Base-by-base conservation (phyloP, 2,797 vertebrate species). In the Smutsia temminckii region DNA sequence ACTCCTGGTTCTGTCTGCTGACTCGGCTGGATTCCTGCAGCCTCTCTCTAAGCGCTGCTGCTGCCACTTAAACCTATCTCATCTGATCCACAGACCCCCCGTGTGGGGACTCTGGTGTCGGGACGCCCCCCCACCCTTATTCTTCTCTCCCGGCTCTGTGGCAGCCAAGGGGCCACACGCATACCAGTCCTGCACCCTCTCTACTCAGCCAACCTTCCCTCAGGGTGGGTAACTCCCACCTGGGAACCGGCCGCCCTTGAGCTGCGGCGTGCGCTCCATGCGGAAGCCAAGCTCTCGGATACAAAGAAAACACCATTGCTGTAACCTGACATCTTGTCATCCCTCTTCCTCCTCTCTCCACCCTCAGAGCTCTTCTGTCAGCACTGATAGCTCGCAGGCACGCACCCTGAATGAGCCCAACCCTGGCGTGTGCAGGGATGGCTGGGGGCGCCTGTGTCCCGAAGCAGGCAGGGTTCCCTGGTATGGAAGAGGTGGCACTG, bases 41-140 rank as follows among this genome's bases (percentile, higher is more conserved):
- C 18, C 57, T 46, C 74, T 34, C 83, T 53, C 46, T 63, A 3
- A 53, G 17, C 16, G 32, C 46, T 51, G 21, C 11, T 23, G 27
- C 29, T 80, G 8, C 42, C n/a, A 3, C 20, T 9, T 57, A 46
- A 63, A 49, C 21, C 20, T 5, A 2, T 10, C 46, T 12, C 46
- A 8, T 51, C 59, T 20, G 71, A 83, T 32, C 53, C 16, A 16
- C 32, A 66, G 49, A 68, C 12, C 27, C 34, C 68, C 20, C 11
- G 20, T 4, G 1, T 10, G 13, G 16, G 49, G 51, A 7, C 18
- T 23, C 8, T 11, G 4, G 6, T 21, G 46, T 40, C 3, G 1
- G 14, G 20, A 13, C 0, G 6, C 12, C 40, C 49, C 7, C 29
- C 40, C 49, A 6, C 29, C 5, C 49, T 51, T 42, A 6, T 23